These are phyloP conservation scores for Hipparchia sbordonii DNA, from an alignment of 2,888 invertebrate species.

Conservation along the genomic window DNA sequence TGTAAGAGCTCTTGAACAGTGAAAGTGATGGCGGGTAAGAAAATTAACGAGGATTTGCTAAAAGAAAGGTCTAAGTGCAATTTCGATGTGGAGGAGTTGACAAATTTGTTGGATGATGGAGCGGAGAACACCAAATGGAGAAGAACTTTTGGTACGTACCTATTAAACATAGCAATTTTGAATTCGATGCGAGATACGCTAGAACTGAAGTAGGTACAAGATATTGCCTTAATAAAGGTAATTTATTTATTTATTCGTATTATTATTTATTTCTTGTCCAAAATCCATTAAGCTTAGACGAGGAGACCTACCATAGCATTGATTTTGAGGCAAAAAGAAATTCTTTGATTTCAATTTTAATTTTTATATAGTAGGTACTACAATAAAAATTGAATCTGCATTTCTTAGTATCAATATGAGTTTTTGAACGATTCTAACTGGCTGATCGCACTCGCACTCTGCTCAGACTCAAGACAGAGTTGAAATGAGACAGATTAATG, in stretches of 20 bases:
- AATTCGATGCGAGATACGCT: background rate
- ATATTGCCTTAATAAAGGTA: too few relatives aligned
- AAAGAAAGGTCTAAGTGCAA: constrained; percentile 87
- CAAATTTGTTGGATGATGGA: constrained; percentile 89
- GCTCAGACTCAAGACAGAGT: too few relatives aligned
- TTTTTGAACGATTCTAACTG: too few relatives aligned
- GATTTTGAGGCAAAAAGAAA: too few relatives aligned
- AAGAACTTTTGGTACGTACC: constrained; percentile 61
- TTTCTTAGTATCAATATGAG: too few relatives aligned
- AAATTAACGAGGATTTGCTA: constrained; percentile 86
- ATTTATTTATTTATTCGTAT: too few relatives aligned
- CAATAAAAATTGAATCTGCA: too few relatives aligned
- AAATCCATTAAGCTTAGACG: too few relatives aligned
- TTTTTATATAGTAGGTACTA: background rate
- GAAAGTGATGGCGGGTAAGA: constrained; percentile 43
- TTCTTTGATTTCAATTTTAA: background rate
- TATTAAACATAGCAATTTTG: background rate
- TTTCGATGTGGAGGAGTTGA: constrained; percentile 88
- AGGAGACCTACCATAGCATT: too few relatives aligned
- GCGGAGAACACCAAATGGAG: constrained; percentile 85
- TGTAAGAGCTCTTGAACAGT: background rate
- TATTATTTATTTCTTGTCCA: too few relatives aligned
- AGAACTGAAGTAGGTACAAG: background rate
- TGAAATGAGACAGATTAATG: too few relatives aligned
- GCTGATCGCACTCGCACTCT: too few relatives aligned